These are phyloP conservation scores for Coracias cyanogaster DNA, from an alignment of 2,797 vertebrate species.

Conservation along the genomic window DNA sequence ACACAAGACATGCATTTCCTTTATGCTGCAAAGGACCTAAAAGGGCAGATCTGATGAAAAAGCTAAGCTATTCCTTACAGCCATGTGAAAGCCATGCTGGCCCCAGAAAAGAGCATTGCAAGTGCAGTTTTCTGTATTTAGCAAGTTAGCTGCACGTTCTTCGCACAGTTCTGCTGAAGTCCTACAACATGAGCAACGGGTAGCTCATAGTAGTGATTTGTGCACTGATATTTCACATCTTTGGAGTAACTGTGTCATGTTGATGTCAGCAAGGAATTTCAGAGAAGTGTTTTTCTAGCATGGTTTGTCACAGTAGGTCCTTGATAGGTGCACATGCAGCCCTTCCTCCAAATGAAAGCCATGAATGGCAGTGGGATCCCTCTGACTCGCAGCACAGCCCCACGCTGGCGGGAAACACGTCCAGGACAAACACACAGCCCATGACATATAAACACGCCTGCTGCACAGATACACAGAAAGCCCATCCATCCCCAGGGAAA, in stretches of 20 bases:
- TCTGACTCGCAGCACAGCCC: rapidly evolving
- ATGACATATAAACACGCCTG: rapidly evolving
- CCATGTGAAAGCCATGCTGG: not conserved
- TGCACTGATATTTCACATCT: not conserved
- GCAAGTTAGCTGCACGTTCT: not conserved
- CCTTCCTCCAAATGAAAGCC: not conserved
- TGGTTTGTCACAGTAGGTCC: not conserved
- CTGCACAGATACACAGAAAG: not conserved
- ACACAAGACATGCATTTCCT: not conserved
- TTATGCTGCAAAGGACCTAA: not conserved
- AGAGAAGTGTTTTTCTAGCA: not conserved
- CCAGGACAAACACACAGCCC: not conserved
- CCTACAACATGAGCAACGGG: not conserved
- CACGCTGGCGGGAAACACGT: rapidly evolving
- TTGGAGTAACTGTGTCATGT: not conserved
- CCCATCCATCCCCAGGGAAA: not conserved
- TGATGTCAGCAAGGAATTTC: not conserved
- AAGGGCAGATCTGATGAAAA: not conserved
- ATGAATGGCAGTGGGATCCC: not conserved
- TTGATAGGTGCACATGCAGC: rapidly evolving
- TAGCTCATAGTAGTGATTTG: not conserved
- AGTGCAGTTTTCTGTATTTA: not conserved
- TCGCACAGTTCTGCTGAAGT: not conserved
- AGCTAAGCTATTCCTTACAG: not conserved
- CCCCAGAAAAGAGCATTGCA: not conserved